These are phyloP conservation scores for Argentina silus DNA, from an alignment of 2,797 vertebrate species.

Conservation along the genomic window DNA sequence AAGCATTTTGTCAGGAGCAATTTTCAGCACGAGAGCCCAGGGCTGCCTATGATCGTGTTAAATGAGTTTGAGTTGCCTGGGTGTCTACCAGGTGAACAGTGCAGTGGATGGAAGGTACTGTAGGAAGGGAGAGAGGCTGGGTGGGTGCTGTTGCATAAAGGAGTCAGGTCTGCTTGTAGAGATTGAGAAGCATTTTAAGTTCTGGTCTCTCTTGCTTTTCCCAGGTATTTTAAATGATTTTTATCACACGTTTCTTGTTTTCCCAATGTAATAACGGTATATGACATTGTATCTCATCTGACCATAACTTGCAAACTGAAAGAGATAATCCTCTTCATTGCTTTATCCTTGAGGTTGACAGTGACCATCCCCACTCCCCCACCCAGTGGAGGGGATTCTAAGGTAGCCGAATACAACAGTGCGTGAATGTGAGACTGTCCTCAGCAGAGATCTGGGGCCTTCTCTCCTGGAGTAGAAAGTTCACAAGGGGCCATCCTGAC, in stretches of 20 bases:
- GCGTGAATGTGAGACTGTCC: constrained; percentile 10
- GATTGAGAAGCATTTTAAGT: background rate
- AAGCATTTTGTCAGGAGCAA: constrained; percentile 18
- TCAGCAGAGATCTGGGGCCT: background rate
- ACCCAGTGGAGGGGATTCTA: no score
- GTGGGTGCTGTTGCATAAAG: background rate
- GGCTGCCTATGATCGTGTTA: constrained; percentile 32
- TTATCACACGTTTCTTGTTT: no score
- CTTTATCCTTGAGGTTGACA: constrained; percentile 22
- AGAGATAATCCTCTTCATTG: constrained; percentile 40
- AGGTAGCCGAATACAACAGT: background rate
- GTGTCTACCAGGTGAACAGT: background rate
- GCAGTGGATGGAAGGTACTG: background rate
- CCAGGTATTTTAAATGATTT: background rate
- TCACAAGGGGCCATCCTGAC: background rate
- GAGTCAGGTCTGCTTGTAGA: background rate
- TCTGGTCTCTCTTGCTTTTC: background rate
- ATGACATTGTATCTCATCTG: no score
- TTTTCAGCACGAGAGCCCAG: constrained; percentile 25
- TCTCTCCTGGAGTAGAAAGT: background rate
- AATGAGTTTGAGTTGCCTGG: constrained; percentile 20
- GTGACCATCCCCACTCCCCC: no score
- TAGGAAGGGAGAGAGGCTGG: background rate
- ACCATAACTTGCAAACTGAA: background rate
- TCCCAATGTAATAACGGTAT: no score